phyloP scores from a whole-genome alignment of 1,140 invertebrate species.

The Mamestra configurata region DNA sequence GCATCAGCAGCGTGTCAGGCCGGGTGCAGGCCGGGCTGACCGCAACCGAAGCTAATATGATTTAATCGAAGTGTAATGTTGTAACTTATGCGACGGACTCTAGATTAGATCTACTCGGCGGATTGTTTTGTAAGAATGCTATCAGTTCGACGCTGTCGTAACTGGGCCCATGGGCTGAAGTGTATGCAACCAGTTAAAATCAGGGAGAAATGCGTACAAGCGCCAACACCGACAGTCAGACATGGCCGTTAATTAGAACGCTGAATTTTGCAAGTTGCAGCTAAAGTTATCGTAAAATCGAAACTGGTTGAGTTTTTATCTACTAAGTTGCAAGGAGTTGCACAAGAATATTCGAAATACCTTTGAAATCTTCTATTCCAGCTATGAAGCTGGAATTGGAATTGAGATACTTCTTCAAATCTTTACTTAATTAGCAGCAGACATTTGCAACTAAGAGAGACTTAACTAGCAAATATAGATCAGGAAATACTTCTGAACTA shows the following conservation, averaged over 20 bases:
- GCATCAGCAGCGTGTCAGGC: slow-evolving; percentile 43
- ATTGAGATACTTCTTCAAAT: too few relatives aligned
- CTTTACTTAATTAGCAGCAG: too few relatives aligned
- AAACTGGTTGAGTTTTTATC: neutral
- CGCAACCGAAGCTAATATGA: slow-evolving; percentile 54
- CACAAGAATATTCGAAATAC: neutral
- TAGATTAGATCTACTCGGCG: slow-evolving; percentile 50
- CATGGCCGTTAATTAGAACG: neutral
- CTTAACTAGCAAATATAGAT: too few relatives aligned
- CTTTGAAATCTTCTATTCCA: neutral
- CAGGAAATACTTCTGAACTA: neutral
- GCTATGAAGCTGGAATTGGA: too few relatives aligned
- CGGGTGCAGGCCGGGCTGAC: slow-evolving; percentile 31
- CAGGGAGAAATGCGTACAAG: slow-evolving; percentile 12
- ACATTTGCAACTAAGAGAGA: too few relatives aligned
- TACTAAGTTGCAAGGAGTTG: neutral
- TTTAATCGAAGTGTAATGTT: slow-evolving; percentile 52
- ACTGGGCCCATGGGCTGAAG: slow-evolving; percentile 15
- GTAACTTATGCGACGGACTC: slow-evolving; percentile 48
- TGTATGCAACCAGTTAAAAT: neutral
- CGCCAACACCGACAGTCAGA: neutral
- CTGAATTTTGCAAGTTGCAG: neutral
- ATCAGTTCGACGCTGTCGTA: slow-evolving; percentile 49
- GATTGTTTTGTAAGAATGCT: slow-evolving; percentile 53
- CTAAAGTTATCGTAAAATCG: neutral